Evolutionary conservation across 2,888 invertebrate genomes (phyloP).

Genomic region (Drosophila peninsularis): DNA sequence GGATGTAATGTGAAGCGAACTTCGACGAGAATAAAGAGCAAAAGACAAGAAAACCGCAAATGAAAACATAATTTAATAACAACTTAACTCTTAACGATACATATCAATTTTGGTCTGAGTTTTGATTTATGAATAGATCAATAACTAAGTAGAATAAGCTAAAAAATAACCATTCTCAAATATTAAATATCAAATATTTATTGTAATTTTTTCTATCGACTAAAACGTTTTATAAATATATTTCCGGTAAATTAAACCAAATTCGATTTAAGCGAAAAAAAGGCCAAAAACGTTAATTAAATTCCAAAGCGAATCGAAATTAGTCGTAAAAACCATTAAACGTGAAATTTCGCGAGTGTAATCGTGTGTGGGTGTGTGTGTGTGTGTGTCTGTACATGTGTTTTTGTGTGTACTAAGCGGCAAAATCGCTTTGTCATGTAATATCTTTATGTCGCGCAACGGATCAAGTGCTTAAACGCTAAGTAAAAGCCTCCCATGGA

Average conservation of each 20-base stretch:
- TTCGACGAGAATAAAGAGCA: background rate
- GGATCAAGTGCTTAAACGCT: conserved; percentile 75
- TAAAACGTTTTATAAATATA: background rate
- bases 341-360: conserved; percentile 24
- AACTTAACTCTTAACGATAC: conserved; percentile 61
- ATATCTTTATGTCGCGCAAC: conserved; percentile 68
- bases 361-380: conserved; percentile 4
- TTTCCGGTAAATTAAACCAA: conserved; percentile 5
- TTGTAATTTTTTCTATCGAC: conserved; percentile 9
- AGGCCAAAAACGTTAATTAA: conserved; percentile 24
- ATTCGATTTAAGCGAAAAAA: conserved; percentile 14
- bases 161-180: conserved; percentile 32
- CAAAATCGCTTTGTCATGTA: conserved; percentile 75
- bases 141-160: conserved; percentile 14
- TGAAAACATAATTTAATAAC: conserved; percentile 46
- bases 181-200: conserved; percentile 17
- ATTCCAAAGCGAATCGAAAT: conserved; percentile 25
- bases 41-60: background rate
- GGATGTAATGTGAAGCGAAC: background rate
- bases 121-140: conserved; percentile 37
- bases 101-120: conserved; percentile 76
- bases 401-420: conserved; percentile 40
- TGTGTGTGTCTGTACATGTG: conserved; percentile 7
- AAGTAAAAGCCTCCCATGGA: conserved; percentile 72
- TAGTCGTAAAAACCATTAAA: conserved; percentile 18